Base-by-base conservation (phyloP, 2,888 invertebrate species). In the Mimachlamys varia region DNA sequence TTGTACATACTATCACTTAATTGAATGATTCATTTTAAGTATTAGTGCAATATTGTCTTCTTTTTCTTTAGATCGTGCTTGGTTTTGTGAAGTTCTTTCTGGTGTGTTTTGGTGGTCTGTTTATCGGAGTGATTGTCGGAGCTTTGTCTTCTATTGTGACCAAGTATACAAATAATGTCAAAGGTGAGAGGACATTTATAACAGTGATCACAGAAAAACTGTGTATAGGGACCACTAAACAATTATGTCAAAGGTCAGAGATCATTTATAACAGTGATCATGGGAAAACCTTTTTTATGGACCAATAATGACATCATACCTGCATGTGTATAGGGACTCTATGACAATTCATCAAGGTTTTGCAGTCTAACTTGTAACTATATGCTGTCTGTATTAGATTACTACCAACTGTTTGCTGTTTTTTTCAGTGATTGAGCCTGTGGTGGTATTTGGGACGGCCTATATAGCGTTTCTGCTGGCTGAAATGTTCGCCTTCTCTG, bases 401-500 rank as follows among this genome's bases (percentile, higher is more conserved):
- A 44, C 7, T 44, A n/a, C 13, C 19, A n/a, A 12, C 53, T 55
- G 27, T 27, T 13, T 50, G 55, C n/a, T 53, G n/a, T n/a, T n/a
- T n/a, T 2, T 95, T 95, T 33, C 95, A 97, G 97, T 97, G 87
- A 97, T 97, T 15, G 97, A 97, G 93, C 97, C 97, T 0, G 95
- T 97, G 44, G 96, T 97, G 5, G 95, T 97, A 90, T 96, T 97
- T 90, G 97, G 97, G 58, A 96, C 97, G 94, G 97, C 97, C 22
- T 97, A 97, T 93, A 94, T 97, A 49, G 96, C 97, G 1, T 97
- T 97, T 93, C 95, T 97, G 17, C 94, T 96, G 62, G 97, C 97
- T 2, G 97, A 97, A 94, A 94, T 97, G 93, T 97, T 97, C 93
- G 97, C 97, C 91, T 97, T 97, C 94, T 97, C 97, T 12, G 97